Percentiles rank a stretch among this genome's conserved stretches.
Evolutionary conservation across 1,140 invertebrate genomes (phyloP).

Genomic region (Telenomus remus): DNA sequence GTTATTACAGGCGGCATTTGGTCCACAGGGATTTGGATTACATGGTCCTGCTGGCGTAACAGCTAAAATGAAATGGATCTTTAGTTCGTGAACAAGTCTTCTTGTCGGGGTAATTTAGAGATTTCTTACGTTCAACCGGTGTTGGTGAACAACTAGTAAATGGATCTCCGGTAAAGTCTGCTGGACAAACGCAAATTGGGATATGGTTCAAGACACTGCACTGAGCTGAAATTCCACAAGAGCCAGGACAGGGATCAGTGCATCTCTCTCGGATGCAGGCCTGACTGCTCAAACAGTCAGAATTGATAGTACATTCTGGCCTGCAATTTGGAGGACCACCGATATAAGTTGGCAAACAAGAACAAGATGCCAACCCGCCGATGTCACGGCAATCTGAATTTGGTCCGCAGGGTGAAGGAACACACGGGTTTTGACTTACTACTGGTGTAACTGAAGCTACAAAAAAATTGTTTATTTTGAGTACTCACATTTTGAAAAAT

Average conservation of each 20-base stretch:
- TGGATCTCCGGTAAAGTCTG: slow-evolving; percentile 83
- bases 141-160: slow-evolving; percentile 79
- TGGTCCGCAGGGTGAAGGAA: slow-evolving; percentile 73
- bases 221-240: slow-evolving; percentile 81
- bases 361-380: slow-evolving; percentile 75
- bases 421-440: slow-evolving; percentile 36
- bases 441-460: slow-evolving; percentile 9
- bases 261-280: slow-evolving; percentile 82
- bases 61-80: neutral
- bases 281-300: slow-evolving; percentile 76
- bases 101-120: neutral
- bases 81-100: neutral
- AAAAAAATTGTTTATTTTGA: slow-evolving; percentile 13
- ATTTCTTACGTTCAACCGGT: slow-evolving; percentile 59
- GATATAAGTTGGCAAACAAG: slow-evolving; percentile 81
- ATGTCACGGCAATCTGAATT: slow-evolving; percentile 72
- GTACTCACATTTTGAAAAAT: no score
- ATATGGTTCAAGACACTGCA: slow-evolving; percentile 83
- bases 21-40: slow-evolving; percentile 30
- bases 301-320: slow-evolving; percentile 82
- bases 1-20: slow-evolving; percentile 74
- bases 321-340: slow-evolving; percentile 83
- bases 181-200: slow-evolving; percentile 81
- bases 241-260: slow-evolving; percentile 81
- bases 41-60: slow-evolving; percentile 6